phyloP scores from a whole-genome alignment of 2,797 vertebrate species.

The Sebastes matsubarae region DNA sequence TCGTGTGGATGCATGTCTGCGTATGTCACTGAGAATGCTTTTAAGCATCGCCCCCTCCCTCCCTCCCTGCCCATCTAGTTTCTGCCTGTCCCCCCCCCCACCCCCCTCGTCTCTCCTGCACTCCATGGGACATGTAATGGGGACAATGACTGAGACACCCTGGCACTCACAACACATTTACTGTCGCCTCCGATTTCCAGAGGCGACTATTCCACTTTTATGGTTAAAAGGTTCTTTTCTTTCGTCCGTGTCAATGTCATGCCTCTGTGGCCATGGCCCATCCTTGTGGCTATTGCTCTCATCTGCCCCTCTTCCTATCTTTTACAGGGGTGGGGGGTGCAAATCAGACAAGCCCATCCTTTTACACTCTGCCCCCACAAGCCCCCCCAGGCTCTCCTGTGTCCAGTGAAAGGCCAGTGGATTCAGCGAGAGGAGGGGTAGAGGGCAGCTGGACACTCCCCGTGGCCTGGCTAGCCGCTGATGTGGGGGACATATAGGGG shows the following conservation, averaged over 20 bases:
- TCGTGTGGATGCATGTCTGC: conserved; percentile 53
- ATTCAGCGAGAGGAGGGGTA: conserved; percentile 57
- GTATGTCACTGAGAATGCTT: conserved; percentile 68
- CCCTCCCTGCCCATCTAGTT: conserved; percentile 36
- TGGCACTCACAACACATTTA: conserved; percentile 72
- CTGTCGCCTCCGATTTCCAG: conserved; percentile 74
- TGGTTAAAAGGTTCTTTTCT: conserved; percentile 78
- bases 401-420: conserved; percentile 83
- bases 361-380: conserved; percentile 43
- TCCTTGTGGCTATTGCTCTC: conserved; percentile 68
- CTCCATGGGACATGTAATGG: conserved; percentile 62
- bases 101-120: conserved; percentile 31
- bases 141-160: conserved; percentile 72
- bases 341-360: conserved; percentile 49
- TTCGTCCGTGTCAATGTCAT: conserved; percentile 73
- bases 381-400: conserved; percentile 65
- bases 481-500: conserved; percentile 34
- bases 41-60: conserved; percentile 44
- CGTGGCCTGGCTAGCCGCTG: conserved; percentile 57
- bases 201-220: conserved; percentile 76
- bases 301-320: conserved; percentile 52
- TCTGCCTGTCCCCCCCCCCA: conserved; percentile 28
- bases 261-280: conserved; percentile 65
- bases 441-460: conserved; percentile 82
- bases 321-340: conserved; percentile 46